These are phyloP conservation scores for Danaus plexippus DNA, from an alignment of 1,140 invertebrate species.

Conservation along the genomic window DNA sequence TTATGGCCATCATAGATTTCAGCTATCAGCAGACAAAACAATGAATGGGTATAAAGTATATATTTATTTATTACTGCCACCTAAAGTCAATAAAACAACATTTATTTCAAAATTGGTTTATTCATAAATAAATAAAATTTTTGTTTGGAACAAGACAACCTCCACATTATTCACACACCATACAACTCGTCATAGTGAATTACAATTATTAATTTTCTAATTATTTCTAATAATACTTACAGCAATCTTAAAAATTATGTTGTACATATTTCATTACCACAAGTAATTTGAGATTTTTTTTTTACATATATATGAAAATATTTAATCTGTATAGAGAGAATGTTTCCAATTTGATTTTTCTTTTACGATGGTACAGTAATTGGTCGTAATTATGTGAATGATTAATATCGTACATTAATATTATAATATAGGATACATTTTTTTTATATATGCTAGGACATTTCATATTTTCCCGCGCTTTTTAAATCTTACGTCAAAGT, in stretches of 20 bases:
- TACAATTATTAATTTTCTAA: conserved; percentile 67
- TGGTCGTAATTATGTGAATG: conserved; percentile 37
- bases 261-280: conserved; percentile 69
- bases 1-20: no score
- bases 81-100: conserved; percentile 11
- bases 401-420: no score
- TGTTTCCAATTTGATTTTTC: conserved; percentile 55
- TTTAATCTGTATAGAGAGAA: conserved; percentile 66
- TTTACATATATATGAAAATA: conserved; percentile 42
- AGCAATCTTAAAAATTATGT: conserved; percentile 65
- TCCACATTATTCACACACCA: conserved; percentile 68
- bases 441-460: no score
- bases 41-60: no score
- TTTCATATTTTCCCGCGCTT: no score
- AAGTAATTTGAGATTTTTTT: conserved; percentile 69
- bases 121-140: conserved; percentile 72
- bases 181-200: conserved; percentile 65
- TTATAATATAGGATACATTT: no score
- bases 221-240: conserved; percentile 71
- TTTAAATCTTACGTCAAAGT: no score
- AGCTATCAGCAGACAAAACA: no score
- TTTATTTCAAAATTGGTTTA: conserved; percentile 68
- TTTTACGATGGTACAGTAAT: conserved; percentile 40
- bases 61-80: no score
- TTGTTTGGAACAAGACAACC: conserved; percentile 71